A percentile compares a stretch with the other conserved stretches of the same genome.
phyloP scores from a whole-genome alignment of 2,888 invertebrate species.

The Smittia aterrima region DNA sequence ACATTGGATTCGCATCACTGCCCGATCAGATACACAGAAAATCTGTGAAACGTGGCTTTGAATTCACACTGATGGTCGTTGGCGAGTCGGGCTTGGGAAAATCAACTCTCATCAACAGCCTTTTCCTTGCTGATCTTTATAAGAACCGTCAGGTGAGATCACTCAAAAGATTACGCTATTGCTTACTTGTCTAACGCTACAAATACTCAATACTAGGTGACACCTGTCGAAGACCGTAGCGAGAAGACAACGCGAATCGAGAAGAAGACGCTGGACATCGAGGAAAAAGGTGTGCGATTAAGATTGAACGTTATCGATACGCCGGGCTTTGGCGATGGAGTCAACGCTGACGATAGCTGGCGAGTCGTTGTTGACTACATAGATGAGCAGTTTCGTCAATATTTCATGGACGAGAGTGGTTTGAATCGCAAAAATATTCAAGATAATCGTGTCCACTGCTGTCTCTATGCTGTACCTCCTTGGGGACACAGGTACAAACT shows the following conservation, averaged over 20 bases:
- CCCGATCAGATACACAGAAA: conserved; percentile 96
- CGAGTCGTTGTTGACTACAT: conserved; percentile 87
- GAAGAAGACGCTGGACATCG: conserved; percentile 89
- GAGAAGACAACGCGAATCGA: conserved; percentile 71
- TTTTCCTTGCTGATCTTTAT: conserved; percentile 91
- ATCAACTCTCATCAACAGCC: conserved; percentile 90
- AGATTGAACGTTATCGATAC: conserved; percentile 91
- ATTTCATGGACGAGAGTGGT: conserved; percentile 90
- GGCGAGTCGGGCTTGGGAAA: conserved; percentile 94
- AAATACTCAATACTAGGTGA: conserved; percentile 51
- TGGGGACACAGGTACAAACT: conserved; percentile 83
- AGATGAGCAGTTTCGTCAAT: conserved; percentile 82
- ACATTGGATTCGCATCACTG: conserved; percentile 92
- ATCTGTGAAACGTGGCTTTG: conserved; percentile 93
- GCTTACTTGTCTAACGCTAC: conserved; percentile 64
- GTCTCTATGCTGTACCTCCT: conserved; percentile 91
- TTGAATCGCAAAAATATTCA: conserved; percentile 91
- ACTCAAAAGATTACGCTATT: too few species aligned
- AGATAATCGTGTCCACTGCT: conserved; percentile 95
- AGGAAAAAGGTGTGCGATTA: conserved; percentile 87
- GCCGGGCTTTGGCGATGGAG: conserved; percentile 92
- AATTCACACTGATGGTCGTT: conserved; percentile 95
- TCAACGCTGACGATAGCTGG: conserved; percentile 94
- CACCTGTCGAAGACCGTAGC: conserved; percentile 59
- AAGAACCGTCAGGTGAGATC: conserved; percentile 65